Percentiles rank a stretch among this genome's conserved stretches.
These are phyloP conservation scores for Plestiodon gilberti DNA, from an alignment of 2,113 vertebrate genomes.

Conservation along the genomic window DNA sequence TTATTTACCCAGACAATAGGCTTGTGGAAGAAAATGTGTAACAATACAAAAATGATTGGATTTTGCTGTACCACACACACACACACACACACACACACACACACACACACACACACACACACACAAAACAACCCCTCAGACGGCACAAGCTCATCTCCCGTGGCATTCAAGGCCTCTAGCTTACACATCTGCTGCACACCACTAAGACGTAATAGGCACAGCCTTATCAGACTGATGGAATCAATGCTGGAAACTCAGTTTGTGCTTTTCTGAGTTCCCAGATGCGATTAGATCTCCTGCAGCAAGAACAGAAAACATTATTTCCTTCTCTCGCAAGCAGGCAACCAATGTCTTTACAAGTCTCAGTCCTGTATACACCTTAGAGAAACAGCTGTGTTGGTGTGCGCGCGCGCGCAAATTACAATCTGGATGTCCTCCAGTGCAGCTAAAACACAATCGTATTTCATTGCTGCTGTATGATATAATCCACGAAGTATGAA, in stretches of 20 bases:
- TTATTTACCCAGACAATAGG: background rate
- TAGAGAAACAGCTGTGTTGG: background rate
- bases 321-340: background rate
- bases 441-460: background rate
- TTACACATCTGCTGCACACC: slow-evolving; percentile 1
- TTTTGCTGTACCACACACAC: background rate
- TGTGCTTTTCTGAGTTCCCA: background rate
- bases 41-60: background rate
- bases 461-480: background rate
- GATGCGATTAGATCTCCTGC: background rate
- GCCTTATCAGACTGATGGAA: background rate
- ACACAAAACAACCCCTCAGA: background rate
- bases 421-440: background rate
- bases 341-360: background rate
- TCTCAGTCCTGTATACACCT: background rate
- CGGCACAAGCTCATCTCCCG: background rate
- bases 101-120: no score
- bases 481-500: background rate
- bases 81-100: no score
- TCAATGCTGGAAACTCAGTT: background rate
- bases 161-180: background rate
- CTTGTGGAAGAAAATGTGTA: slow-evolving; percentile 31
- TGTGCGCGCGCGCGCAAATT: background rate
- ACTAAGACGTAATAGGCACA: background rate
- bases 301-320: accelerated